A percentile compares a stretch with the other conserved stretches of the same genome.
phyloP scores from a whole-genome alignment of 2,888 invertebrate genomes.

The Lumbricus terrestris region DNA sequence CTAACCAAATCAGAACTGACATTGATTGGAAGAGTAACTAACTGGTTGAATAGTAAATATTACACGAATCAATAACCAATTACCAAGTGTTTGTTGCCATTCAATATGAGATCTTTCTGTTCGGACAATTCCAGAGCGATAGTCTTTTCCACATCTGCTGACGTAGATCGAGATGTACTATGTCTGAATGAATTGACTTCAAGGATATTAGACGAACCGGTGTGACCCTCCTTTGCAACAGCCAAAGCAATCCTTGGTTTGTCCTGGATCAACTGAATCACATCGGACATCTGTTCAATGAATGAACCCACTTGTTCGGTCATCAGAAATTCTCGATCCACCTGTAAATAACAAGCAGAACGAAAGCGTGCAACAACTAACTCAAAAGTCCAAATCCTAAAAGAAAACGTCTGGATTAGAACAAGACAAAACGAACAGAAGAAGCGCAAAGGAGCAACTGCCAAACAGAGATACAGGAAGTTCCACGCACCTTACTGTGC shows the following conservation, averaged over 20 bases:
- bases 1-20: neutral
- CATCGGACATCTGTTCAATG: neutral
- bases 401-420: neutral
- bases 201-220: neutral
- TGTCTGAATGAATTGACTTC: neutral
- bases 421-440: neutral
- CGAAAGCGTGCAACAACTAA: neutral
- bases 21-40: neutral
- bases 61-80: too few relatives aligned
- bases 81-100: neutral
- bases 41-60: too few relatives aligned
- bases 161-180: neutral
- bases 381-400: neutral
- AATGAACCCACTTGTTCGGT: neutral
- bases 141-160: neutral
- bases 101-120: neutral
- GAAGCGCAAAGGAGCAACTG: neutral
- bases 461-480: neutral
- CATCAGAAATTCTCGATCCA: conserved; percentile 3
- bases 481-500: conserved; percentile 6
- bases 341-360: neutral
- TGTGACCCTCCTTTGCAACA: conserved; percentile 10
- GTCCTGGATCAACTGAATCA: conserved; percentile 5
- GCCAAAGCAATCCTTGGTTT: conserved; percentile 4
- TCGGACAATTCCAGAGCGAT: neutral